A percentile compares a stretch with the other conserved stretches of the same genome.
Conservation (phyloP, 2,797 vertebrate genomes). For the Distichodus sexfasciatus region DNA sequence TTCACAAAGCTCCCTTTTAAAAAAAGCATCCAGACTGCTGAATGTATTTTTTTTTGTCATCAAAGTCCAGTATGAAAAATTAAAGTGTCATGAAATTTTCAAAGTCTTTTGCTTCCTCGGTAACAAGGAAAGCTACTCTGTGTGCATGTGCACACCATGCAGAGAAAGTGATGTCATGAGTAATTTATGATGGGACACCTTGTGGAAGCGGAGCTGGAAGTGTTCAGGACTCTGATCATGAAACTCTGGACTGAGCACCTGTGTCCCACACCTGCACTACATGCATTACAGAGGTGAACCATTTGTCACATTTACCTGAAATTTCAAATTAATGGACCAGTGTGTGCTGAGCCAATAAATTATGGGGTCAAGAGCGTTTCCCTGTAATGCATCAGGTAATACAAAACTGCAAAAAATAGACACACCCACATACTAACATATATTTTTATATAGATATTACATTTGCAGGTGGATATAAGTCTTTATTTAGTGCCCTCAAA, state of each 20-base stretch:
- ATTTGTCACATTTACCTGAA: constrained; percentile 40
- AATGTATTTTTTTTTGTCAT: constrained; percentile 37
- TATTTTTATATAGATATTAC: constrained; percentile 17
- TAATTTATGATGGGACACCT: constrained; percentile 56
- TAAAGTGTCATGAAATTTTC: constrained; percentile 64
- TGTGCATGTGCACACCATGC: constrained; percentile 42
- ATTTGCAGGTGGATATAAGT: constrained; percentile 32
- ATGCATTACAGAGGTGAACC: constrained; percentile 26
- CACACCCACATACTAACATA: not conserved
- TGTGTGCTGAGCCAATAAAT: constrained; percentile 36
- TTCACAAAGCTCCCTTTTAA: not conserved
- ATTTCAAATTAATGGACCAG: constrained; percentile 30
- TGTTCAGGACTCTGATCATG: constrained; percentile 33
- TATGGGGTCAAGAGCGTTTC: constrained; percentile 25
- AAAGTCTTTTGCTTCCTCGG: constrained; percentile 53
- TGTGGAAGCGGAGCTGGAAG: constrained; percentile 17
- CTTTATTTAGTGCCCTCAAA: constrained; percentile 46
- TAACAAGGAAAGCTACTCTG: constrained; percentile 76
- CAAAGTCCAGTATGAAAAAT: constrained; percentile 63
- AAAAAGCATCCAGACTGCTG: constrained; percentile 13
- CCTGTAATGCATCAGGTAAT: constrained; percentile 22
- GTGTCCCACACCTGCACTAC: constrained; percentile 35
- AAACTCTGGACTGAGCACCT: constrained; percentile 34
- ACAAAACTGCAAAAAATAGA: not conserved
- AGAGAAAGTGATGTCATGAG: constrained; percentile 59